Evolutionary conservation across 2,888 invertebrate genomes (phyloP), one percentile per base, ranked within the genome.

Genomic region (Tipula vernalis): DNA sequence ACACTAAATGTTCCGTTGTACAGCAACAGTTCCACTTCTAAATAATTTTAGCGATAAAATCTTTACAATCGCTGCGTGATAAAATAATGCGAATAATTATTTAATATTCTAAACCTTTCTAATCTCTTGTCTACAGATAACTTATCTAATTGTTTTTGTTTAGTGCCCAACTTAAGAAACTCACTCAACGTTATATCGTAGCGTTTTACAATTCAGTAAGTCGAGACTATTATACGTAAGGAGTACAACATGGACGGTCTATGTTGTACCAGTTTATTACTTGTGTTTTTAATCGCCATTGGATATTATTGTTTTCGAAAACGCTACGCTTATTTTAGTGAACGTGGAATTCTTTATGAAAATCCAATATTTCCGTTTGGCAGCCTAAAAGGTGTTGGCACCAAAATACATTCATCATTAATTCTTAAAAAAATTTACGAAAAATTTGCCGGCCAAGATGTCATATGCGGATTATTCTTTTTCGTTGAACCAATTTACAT

Each of bases 351-450:
- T 88, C 90, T 91, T 13, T 90, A 90, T 87, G 90, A 90, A 86
- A 86, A 89, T 3, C 91, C 91, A 2, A 88, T 89, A 44, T 89
- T 90, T 85, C 87, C 90, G 1, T 88, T 88, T 88, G 89, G 89
- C 88, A 88, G 89, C 89, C 28, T 88, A 89, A 3, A 89, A 88
- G 87, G 89, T 88, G 87, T 88, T 88, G 83, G 89, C 88, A 15
- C 89, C 44, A 88, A 87, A 0, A 87, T 87, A 4, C 89, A 89
- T 18, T 87, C 89, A 57, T 88, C 89, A 44, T 88, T 89, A 13
- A 90, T 90, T 47, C 88, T 90, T 0, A 57, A 87, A 28, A 42
- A 86, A 39, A 71, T 88, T 8, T 88, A 88, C 15, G 57, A 87
- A n/a, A 41, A 87, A 39, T 87, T 88, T 2, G 88, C 88, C 44